Base-by-base conservation (phyloP, 2,888 invertebrate species). In the Epistrophe eligans region DNA sequence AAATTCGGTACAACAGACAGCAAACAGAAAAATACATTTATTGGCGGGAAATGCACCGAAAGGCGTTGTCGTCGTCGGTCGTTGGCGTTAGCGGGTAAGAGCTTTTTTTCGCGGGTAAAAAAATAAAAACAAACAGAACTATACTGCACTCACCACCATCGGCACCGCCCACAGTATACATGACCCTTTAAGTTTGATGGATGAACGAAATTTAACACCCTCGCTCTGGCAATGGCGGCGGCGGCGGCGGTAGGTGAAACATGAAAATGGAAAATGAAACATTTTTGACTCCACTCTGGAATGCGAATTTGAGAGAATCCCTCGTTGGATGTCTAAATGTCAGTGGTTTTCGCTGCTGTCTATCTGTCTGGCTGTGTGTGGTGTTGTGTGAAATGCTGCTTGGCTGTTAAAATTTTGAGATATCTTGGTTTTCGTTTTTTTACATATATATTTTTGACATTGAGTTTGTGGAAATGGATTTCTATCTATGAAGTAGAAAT, bases 21-120 rank as follows among this genome's bases (percentile, higher is more conserved):
- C 84, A 58, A 71, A 80, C 66, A 72, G 72, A 81, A 77, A 80
- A 80, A 81, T 81, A 84, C 72, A 81, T 84, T 84, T 84, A 81
- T 84, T 84, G 80, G 77, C 84, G 81, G 84, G 77, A 84, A 84
- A 84, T 84, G 71, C 84, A 80, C 50, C 50, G 28, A 32, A 50
- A 57, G 28, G n/a, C n/a, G 45, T 11, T 4, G 13, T 6, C 32
- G 32, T 4, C 7, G 32, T 6, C 5, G 35, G 35, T n/a, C 35
- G 35, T 5, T 35, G 11, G 38, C 11, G 11, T 4, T 10, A 13
- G 40, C n/a, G 77, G 13, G 77, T 55, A 48, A 45, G 57, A 55
- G 58, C 52, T 24, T 60, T 67, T 50, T 60, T 50, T 58, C 35
- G 32, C 43, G 24, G n/a, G 38, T 17, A 24, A 1, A 19, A 43